Evolutionary conservation across 2,113 vertebrate genomes (phyloP).

Genomic region (Lipophrys pholis): DNA sequence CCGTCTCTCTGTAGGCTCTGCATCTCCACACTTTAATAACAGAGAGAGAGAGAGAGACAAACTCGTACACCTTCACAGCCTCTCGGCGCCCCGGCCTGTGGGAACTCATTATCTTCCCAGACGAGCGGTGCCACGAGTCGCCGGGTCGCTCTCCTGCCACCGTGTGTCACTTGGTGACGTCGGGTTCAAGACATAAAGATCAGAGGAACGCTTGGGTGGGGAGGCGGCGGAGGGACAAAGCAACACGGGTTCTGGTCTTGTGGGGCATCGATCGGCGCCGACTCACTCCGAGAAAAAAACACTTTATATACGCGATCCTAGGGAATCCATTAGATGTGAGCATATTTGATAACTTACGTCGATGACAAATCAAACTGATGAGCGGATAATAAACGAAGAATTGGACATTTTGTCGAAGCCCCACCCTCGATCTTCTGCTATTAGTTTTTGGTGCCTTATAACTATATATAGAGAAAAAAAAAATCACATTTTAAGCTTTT

Average conservation of each 20-base stretch:
- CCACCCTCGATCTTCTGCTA: too few relatives aligned
- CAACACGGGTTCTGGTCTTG: conserved; percentile 9
- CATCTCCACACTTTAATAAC: conserved; percentile 64
- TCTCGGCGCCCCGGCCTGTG: conserved; percentile 67
- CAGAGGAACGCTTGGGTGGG: conserved; percentile 26
- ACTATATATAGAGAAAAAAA: too few relatives aligned
- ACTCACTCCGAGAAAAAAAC: too few relatives aligned
- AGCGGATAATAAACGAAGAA: too few relatives aligned
- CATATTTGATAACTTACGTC: too few relatives aligned
- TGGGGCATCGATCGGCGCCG: neutral
- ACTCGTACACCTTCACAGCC: conserved; percentile 22
- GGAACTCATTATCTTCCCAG: conserved; percentile 83
- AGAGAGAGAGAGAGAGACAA: conserved; percentile 53
- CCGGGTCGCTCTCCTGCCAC: conserved; percentile 60
- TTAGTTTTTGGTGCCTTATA: too few relatives aligned
- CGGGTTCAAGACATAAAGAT: conserved; percentile 19
- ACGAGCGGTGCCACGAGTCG: conserved; percentile 60
- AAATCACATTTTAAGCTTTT: too few relatives aligned
- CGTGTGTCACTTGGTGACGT: conserved; percentile 45
- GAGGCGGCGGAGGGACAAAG: conserved; percentile 16
- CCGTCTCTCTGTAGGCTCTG: conserved; percentile 36
- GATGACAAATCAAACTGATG: too few relatives aligned
- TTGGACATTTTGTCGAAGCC: too few relatives aligned
- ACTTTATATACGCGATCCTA: too few relatives aligned
- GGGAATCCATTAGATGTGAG: too few relatives aligned